Percentiles rank a stretch among this genome's conserved stretches.
phyloP scores from a whole-genome alignment of 2,113 vertebrate genomes.

The Plecturocebus donacophilus region DNA sequence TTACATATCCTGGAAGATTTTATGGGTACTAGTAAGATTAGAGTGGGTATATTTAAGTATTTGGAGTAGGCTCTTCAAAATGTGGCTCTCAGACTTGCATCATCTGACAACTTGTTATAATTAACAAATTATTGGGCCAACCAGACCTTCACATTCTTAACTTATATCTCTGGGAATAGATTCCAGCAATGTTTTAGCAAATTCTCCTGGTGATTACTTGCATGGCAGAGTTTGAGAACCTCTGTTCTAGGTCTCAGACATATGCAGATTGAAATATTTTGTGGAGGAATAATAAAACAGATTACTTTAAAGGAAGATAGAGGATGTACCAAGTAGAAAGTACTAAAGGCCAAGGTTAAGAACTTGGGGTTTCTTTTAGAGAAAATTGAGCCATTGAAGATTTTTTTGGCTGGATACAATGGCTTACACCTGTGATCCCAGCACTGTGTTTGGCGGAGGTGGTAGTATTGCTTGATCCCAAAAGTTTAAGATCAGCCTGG shows the following conservation, averaged over 20 bases:
- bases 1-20: background rate
- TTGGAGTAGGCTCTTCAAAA: background rate
- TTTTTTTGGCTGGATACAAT: too few relatives aligned
- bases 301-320: conserved; percentile 41
- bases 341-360: background rate
- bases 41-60: background rate
- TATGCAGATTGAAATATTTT: conserved; percentile 16
- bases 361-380: background rate
- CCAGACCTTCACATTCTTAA: background rate
- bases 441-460: too few relatives aligned
- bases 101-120: background rate
- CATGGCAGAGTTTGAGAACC: conserved; percentile 3
- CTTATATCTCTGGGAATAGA: background rate
- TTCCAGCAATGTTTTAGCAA: background rate
- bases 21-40: background rate
- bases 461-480: too few relatives aligned
- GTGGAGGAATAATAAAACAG: background rate
- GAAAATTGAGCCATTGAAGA: conserved; percentile 24
- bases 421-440: too few relatives aligned
- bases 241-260: background rate
- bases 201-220: background rate
- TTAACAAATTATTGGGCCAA: background rate
- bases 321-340: background rate
- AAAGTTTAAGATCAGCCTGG: too few relatives aligned
- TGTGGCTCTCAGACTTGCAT: background rate